Evolutionary conservation across 2,113 vertebrate genomes (phyloP), one percentile per base, ranked within the genome.

Genomic region (Petrocephalus zakoni): DNA sequence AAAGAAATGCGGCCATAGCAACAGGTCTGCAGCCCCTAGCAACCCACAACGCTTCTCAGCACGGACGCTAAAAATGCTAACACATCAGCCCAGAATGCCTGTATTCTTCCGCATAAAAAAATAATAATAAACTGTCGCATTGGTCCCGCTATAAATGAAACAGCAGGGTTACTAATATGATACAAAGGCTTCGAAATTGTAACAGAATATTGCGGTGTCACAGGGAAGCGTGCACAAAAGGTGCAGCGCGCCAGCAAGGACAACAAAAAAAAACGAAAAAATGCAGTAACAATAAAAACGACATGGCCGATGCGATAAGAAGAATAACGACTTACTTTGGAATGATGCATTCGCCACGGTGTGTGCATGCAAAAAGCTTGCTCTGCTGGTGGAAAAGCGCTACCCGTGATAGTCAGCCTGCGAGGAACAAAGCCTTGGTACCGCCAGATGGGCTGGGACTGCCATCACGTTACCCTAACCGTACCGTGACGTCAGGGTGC

Each of bases 401-500:
- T n/a, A 47, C 68, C 72, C 64, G 86, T 61, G 85, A 51, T 53
- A 29, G 61, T 68, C 61, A 82, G 42, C 7, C 52, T 58, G 34
- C 8, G 9, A 29, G 53, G 42, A 84, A 78, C 64, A 42, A 85
- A 86, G 68, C 87, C 34, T 47, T 68, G 81, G 84, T 42, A 25
- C 52, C 85, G 88, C 89, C 92, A 93, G 92, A 93, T 91, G 91
- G 91, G 89, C 51, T 13, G 87, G 86, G 88, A 64, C 90, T 82
- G 87, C 68, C 83, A 81, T 88, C 91, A 90, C 92, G 90, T 88
- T 89, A 85, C 89, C 89, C 55, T 90, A 92, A 93, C 92, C 92
- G 93, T 91, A 89, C 84, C 6, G 68, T 91, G 93, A 95, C 94
- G 94, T 95, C 94, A 94, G 25, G 90, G 2, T 53, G 51, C 25